phyloP scores from a whole-genome alignment of 1,140 invertebrate genomes.

The Wiebesia pumilae region DNA sequence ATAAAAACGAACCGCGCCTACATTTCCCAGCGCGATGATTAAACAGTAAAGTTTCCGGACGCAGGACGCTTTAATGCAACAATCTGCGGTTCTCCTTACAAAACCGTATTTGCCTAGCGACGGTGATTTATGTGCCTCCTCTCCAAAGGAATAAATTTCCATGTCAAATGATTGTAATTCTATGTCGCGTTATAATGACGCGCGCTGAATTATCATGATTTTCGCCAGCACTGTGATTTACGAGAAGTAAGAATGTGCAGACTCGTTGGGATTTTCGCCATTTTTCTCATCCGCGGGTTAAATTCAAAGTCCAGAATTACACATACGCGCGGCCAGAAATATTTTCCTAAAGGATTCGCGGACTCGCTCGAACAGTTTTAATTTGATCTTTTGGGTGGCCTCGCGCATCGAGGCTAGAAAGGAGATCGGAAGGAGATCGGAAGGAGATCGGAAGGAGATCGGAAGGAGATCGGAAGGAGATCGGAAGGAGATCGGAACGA shows the following conservation, averaged over 20 bases:
- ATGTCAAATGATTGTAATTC: background rate
- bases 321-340: background rate
- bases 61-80: background rate
- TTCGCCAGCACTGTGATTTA: too few relatives aligned
- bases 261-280: background rate
- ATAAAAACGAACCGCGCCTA: background rate
- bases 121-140: background rate
- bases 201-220: background rate
- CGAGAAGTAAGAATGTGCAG: background rate
- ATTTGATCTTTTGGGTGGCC: background rate
- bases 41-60: too few relatives aligned
- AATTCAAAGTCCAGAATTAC: background rate
- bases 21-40: too few relatives aligned
- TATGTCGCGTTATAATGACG: background rate
- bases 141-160: conserved; percentile 1
- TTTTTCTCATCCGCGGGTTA: background rate
- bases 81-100: background rate
- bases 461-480: too few relatives aligned
- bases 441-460: too few relatives aligned
- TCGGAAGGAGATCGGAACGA: conserved; percentile 8
- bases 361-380: conserved; percentile 1
- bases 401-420: background rate
- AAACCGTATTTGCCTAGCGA: background rate
- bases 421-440: background rate
- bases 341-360: background rate